A percentile compares a stretch with the other conserved stretches of the same genome.
phyloP scores from a whole-genome alignment of 2,797 vertebrate species.

The Chaunax sp. region DNA sequence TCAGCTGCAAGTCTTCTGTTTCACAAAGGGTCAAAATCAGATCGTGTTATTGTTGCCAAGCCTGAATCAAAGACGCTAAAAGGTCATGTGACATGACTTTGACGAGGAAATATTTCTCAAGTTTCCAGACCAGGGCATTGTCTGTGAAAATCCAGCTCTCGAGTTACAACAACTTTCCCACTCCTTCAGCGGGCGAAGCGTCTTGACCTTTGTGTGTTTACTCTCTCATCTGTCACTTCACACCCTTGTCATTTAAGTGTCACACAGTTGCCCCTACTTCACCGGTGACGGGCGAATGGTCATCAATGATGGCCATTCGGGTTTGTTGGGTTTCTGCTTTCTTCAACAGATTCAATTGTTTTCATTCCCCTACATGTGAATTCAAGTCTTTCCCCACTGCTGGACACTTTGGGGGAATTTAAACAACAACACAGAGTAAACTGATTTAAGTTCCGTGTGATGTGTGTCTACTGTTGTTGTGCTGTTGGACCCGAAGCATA shows the following conservation, averaged over 20 bases:
- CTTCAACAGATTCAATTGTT: constrained; percentile 1
- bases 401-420: constrained; percentile 1
- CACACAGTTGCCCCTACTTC: constrained; percentile 58
- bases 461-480: not conserved
- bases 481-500: too few relatives aligned
- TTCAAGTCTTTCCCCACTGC: not conserved
- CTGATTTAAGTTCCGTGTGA: constrained; percentile 30
- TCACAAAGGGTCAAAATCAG: not conserved
- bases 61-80: not conserved
- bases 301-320: constrained; percentile 9
- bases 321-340: constrained; percentile 4
- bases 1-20: not conserved
- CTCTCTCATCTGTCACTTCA: constrained; percentile 67
- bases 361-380: not conserved
- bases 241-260: constrained; percentile 66
- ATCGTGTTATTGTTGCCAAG: constrained; percentile 18
- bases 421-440: not conserved
- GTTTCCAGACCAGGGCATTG: constrained; percentile 35
- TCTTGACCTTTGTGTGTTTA: constrained; percentile 62
- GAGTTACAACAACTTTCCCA: constrained; percentile 54
- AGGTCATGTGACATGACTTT: not conserved
- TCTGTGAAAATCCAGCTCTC: constrained; percentile 42
- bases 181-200: constrained; percentile 45
- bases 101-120: constrained; percentile 43
- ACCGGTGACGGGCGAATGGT: constrained; percentile 24